Conservation (phyloP, 2,797 vertebrate species). For the Parauchenoglanis ngamensis region DNA sequence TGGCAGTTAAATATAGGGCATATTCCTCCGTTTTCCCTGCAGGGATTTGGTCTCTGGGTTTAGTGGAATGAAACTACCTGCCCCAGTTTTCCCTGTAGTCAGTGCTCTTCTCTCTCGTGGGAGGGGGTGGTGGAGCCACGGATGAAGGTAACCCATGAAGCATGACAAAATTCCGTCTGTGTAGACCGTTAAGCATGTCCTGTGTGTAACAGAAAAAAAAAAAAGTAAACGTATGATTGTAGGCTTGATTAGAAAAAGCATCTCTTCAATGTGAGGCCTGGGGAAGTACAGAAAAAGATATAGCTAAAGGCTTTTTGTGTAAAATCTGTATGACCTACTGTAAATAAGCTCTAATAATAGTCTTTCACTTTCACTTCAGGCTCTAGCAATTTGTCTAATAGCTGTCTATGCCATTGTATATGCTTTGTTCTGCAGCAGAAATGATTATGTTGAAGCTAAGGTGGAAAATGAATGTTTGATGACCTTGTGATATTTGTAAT, state of each 20-base stretch:
- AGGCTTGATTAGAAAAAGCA: conserved; percentile 36
- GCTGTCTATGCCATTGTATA: neutral
- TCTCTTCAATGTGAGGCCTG: neutral
- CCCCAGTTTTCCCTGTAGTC: conserved; percentile 51
- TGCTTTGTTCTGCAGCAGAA: neutral
- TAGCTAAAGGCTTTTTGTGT: neutral
- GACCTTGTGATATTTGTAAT: neutral
- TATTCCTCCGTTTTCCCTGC: conserved; percentile 36
- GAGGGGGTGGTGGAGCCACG: conserved; percentile 29
- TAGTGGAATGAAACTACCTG: conserved; percentile 54
- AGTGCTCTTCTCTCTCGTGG: conserved; percentile 27
- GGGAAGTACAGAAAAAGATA: neutral
- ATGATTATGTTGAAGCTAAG: neutral
- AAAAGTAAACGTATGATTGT: conserved; percentile 57
- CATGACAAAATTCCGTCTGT: conserved; percentile 66
- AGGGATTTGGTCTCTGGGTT: conserved; percentile 45
- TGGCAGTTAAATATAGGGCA: conserved; percentile 48
- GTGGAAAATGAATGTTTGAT: neutral
- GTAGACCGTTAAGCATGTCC: conserved; percentile 71
- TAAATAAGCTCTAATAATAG: neutral
- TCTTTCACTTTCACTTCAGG: neutral
- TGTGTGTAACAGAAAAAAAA: conserved; percentile 65
- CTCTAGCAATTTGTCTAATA: neutral
- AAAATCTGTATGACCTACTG: neutral
- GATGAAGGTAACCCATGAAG: conserved; percentile 46